A percentile compares a stretch with the other conserved stretches of the same genome.
phyloP scores from a whole-genome alignment of 2,797 vertebrate genomes.

The Intellagama lesueurii region DNA sequence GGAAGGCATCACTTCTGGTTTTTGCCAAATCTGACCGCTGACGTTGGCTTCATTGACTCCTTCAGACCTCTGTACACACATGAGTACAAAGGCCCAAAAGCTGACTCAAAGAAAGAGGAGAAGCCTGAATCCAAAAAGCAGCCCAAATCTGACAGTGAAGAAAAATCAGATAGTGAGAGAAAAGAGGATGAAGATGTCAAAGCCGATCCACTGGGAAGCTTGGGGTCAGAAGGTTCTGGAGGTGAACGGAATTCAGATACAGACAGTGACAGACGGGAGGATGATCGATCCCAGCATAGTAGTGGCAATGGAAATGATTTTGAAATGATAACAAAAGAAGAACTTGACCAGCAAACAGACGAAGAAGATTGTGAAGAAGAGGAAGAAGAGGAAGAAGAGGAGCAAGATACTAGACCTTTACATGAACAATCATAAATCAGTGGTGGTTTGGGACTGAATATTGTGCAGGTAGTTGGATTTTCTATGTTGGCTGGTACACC shows the following conservation, averaged over 20 bases:
- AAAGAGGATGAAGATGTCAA: constrained; percentile 85
- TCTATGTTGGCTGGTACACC: constrained; percentile 83
- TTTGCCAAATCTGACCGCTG: constrained; percentile 96
- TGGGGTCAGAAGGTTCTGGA: constrained; percentile 77
- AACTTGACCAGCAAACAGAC: constrained; percentile 98
- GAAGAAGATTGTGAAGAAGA: constrained; percentile 88
- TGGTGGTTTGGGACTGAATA: constrained; percentile 75
- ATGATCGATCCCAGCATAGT: constrained; percentile 98
- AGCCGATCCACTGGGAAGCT: constrained; percentile 75
- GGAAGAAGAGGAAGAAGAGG: constrained; percentile 81
- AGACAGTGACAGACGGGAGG: constrained; percentile 95
- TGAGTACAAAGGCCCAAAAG: constrained; percentile 95
- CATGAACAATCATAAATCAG: constrained; percentile 88
- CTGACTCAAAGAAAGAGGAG: constrained; percentile 88
- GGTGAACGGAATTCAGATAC: constrained; percentile 91
- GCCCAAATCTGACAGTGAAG: constrained; percentile 91
- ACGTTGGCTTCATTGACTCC: constrained; percentile 98
- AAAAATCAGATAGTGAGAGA: constrained; percentile 94
- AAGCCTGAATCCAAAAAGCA: constrained; percentile 85
- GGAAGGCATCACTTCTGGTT: constrained; percentile 99
- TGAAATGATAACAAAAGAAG: constrained; percentile 99
- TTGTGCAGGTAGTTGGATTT: constrained; percentile 82
- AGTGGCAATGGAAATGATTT: constrained; percentile 97
- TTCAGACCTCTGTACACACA: constrained; percentile 98
- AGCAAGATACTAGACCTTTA: constrained; percentile 80